Percentiles rank a stretch among this genome's conserved stretches.
Conservation (phyloP, 2,113 vertebrate genomes). For the Sarotherodon lohbergeri region DNA sequence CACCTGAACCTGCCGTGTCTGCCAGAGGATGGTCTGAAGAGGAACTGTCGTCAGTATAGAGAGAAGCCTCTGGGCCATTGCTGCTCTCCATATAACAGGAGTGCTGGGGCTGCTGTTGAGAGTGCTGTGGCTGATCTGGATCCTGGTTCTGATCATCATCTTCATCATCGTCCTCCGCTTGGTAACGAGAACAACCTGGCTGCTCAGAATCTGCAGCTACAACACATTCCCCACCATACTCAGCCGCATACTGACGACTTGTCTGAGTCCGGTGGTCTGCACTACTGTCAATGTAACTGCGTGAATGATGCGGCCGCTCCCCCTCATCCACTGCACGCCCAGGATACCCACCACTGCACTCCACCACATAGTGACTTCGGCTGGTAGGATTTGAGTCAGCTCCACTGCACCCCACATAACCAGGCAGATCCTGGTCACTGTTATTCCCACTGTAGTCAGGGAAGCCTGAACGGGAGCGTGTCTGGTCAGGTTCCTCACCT, state of each 20-base stretch:
- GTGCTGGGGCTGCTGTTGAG: slow-evolving; percentile 68
- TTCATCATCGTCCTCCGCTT: slow-evolving; percentile 41
- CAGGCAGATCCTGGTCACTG: slow-evolving; percentile 65
- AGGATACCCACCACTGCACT: slow-evolving; percentile 66
- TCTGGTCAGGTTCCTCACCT: slow-evolving; percentile 72
- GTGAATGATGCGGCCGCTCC: slow-evolving; percentile 59
- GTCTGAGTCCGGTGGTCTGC: slow-evolving; percentile 61
- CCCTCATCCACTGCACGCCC: slow-evolving; percentile 37
- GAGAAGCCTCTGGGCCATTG: slow-evolving; percentile 59
- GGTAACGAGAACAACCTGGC: slow-evolving; percentile 59
- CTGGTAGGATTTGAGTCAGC: slow-evolving; percentile 58
- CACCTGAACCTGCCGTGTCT: slow-evolving; percentile 56
- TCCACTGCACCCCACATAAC: slow-evolving; percentile 73
- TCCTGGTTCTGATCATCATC: slow-evolving; percentile 63
- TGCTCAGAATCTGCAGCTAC: slow-evolving; percentile 63
- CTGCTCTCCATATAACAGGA: slow-evolving; percentile 70
- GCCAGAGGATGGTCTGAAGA: slow-evolving; percentile 65
- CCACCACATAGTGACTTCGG: slow-evolving; percentile 62
- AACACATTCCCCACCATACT: slow-evolving; percentile 44
- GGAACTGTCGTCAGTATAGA: slow-evolving; percentile 68
- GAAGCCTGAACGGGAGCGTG: slow-evolving; percentile 66
- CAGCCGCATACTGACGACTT: slow-evolving; percentile 39
- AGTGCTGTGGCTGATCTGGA: slow-evolving; percentile 61
- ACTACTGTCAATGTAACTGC: slow-evolving; percentile 71
- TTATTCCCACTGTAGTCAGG: slow-evolving; percentile 68